Evolutionary conservation across 2,797 vertebrate species (phyloP).

Genomic region (Phataginus tricuspis): DNA sequence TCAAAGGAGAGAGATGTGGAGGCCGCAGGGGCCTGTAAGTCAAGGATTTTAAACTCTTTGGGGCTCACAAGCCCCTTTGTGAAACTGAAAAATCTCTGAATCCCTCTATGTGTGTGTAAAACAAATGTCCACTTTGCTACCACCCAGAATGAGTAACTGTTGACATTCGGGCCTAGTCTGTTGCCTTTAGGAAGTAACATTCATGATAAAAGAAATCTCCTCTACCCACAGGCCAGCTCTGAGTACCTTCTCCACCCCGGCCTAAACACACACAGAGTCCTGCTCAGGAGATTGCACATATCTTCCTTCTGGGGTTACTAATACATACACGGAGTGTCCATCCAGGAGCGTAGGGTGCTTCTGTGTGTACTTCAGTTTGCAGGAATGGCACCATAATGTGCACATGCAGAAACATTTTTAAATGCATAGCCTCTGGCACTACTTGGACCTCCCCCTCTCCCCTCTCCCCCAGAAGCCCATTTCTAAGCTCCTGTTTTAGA

Average conservation of each 20-base stretch:
- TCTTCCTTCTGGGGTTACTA: neutral
- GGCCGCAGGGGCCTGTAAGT: fast-evolving
- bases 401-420: neutral
- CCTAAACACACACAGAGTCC: neutral
- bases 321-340: neutral
- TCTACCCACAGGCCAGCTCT: neutral
- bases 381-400: neutral
- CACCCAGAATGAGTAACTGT: neutral
- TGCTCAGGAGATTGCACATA: neutral
- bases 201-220: neutral
- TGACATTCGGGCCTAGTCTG: neutral
- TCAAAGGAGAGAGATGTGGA: neutral
- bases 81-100: neutral
- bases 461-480: neutral
- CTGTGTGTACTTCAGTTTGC: neutral
- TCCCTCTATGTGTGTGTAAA: neutral
- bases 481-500: neutral
- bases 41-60: neutral
- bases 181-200: neutral
- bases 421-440: neutral
- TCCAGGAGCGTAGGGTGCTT: neutral
- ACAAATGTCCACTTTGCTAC: neutral
- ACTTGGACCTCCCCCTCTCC: neutral
- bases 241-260: fast-evolving
- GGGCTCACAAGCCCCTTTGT: neutral